These are phyloP conservation scores for Cardiocondyla obscurior DNA, from an alignment of 1,140 invertebrate genomes.

Conservation along the genomic window DNA sequence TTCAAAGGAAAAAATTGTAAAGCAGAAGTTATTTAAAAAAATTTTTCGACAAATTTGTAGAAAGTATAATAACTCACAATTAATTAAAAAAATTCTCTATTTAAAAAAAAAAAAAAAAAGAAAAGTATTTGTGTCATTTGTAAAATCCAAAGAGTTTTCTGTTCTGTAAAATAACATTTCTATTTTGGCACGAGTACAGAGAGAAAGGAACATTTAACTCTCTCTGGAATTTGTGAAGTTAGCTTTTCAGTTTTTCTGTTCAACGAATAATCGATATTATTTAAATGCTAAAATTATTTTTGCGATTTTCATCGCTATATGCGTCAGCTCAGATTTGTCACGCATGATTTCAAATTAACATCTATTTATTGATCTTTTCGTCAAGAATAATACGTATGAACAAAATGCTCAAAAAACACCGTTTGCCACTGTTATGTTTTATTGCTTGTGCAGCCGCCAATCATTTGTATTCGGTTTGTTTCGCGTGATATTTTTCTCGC, in stretches of 20 bases:
- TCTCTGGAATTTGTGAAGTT: slow-evolving; percentile 55
- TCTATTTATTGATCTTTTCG: neutral
- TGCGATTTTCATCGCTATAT: slow-evolving; percentile 14
- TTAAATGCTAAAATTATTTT: slow-evolving; percentile 61
- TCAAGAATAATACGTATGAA: neutral
- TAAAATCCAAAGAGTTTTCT: slow-evolving; percentile 10
- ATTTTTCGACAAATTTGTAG: neutral
- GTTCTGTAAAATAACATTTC: slow-evolving; percentile 50
- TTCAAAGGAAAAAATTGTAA: neutral
- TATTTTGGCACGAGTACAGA: slow-evolving; percentile 39
- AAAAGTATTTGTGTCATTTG: no score
- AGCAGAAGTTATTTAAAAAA: neutral
- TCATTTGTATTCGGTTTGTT: slow-evolving; percentile 9
- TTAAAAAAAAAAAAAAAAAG: no score
- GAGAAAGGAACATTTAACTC: slow-evolving; percentile 56
- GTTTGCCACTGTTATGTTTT: neutral
- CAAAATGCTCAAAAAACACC: neutral
- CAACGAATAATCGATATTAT: slow-evolving; percentile 55
- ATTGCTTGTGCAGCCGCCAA: neutral
- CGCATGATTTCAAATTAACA: neutral
- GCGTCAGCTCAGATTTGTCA: neutral
- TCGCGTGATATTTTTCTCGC: slow-evolving; percentile 13
- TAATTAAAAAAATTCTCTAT: neutral
- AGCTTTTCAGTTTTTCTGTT: slow-evolving; percentile 48
- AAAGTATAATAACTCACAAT: neutral